A percentile compares a stretch with the other conserved stretches of the same genome.
These are phyloP conservation scores for Alligator sinensis DNA, from an alignment of 2,113 vertebrate species.

Conservation along the genomic window DNA sequence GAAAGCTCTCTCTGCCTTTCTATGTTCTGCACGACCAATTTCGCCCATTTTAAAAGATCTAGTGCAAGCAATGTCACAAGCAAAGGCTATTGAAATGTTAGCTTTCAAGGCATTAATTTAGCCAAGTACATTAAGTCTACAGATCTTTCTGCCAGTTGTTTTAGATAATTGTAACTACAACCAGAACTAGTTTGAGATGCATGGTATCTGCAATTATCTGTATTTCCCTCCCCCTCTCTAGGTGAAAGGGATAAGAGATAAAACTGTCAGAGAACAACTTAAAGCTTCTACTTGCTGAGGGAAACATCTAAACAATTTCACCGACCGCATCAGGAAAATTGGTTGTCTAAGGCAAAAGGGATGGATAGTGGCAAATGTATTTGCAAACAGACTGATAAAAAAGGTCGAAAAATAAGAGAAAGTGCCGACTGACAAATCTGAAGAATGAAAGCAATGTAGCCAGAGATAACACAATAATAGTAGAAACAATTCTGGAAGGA, in stretches of 20 bases:
- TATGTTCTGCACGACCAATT: background rate
- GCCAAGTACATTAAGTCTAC: background rate
- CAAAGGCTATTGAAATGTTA: slow-evolving; percentile 4
- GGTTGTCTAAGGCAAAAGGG: background rate
- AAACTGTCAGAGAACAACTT: slow-evolving; percentile 24
- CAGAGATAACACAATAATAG: background rate
- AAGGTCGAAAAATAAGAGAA: background rate
- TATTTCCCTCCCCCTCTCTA: background rate
- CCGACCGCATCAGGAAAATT: background rate
- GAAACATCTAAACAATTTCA: slow-evolving; percentile 14
- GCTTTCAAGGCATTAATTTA: slow-evolving; percentile 40
- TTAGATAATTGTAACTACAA: slow-evolving; percentile 60
- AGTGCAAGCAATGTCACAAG: slow-evolving; percentile 11
- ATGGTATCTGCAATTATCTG: slow-evolving; percentile 51
- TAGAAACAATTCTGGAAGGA: background rate
- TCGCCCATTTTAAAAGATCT: slow-evolving; percentile 30
- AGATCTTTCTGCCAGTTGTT: slow-evolving; percentile 59
- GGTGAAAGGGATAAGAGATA: slow-evolving; percentile 40
- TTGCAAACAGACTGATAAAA: slow-evolving; percentile 19
- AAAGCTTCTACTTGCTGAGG: slow-evolving; percentile 35
- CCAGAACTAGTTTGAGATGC: slow-evolving; percentile 43
- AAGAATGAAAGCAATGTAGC: background rate
- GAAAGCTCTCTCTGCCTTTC: slow-evolving; percentile 21
- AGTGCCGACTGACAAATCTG: background rate
- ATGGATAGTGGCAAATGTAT: slow-evolving; percentile 16